Conservation (phyloP, 2,888 invertebrate genomes). For the Dorcus hopei region DNA sequence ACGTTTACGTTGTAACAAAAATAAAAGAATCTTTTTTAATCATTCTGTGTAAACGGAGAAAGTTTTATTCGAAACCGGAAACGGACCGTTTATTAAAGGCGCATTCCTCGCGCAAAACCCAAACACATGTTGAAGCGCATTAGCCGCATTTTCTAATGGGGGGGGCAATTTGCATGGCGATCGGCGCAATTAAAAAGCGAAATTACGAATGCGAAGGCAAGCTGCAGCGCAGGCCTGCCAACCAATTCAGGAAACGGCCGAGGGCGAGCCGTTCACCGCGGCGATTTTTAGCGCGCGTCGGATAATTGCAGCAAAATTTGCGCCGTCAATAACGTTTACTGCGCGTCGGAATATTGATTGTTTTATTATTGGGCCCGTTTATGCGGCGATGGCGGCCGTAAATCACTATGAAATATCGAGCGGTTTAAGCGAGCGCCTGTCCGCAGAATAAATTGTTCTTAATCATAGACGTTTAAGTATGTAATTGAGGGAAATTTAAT, state of each 20-base stretch:
- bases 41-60: too few relatives aligned
- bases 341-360: slow-evolving; percentile 19
- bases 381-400: slow-evolving; percentile 18
- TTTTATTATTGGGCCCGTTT: slow-evolving; percentile 22
- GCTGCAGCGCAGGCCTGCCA: not conserved
- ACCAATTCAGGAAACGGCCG: not conserved
- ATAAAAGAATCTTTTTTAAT: too few relatives aligned
- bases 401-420: slow-evolving; percentile 20
- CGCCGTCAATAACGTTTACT: slow-evolving; percentile 22
- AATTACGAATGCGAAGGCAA: not conserved
- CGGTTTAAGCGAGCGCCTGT: not conserved
- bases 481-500: too few relatives aligned
- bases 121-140: not conserved
- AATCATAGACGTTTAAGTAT: not conserved
- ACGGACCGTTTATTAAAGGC: too few relatives aligned
- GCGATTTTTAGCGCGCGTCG: slow-evolving; percentile 8
- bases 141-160: not conserved
- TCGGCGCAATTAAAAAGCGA: not conserved
- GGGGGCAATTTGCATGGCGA: not conserved
- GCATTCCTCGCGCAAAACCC: too few relatives aligned
- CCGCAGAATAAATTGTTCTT: not conserved
- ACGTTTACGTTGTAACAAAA: too few relatives aligned
- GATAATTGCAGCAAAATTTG: slow-evolving; percentile 21
- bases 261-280: slow-evolving; percentile 1
- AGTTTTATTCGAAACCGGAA: too few relatives aligned